These are phyloP conservation scores for Sporophila hypoxantha DNA, from an alignment of 2,113 vertebrate species.

Conservation along the genomic window DNA sequence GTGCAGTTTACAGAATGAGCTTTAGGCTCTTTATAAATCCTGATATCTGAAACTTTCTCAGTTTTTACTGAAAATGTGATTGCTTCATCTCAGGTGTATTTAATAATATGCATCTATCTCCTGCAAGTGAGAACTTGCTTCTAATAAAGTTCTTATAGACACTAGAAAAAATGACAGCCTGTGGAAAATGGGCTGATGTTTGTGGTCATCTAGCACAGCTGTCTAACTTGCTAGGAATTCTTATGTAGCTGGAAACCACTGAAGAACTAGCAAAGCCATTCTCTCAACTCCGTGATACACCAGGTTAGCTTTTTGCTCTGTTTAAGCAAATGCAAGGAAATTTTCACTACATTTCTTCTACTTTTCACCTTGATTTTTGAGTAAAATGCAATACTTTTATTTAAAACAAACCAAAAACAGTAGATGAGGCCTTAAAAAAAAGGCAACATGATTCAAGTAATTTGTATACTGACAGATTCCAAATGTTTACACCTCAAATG, in stretches of 20 bases:
- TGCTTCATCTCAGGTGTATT: constrained; percentile 64
- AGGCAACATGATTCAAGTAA: not conserved
- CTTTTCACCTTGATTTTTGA: constrained; percentile 15
- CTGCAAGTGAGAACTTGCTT: constrained; percentile 8
- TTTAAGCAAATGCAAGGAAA: constrained; percentile 3
- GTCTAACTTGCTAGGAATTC: not conserved
- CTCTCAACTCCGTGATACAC: not conserved
- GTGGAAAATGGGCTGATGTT: not conserved
- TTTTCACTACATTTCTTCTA: constrained; percentile 16
- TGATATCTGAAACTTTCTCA: not conserved
- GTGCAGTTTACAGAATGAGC: constrained; percentile 35
- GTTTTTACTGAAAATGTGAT: constrained; percentile 23
- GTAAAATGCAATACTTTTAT: not conserved
- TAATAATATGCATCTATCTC: constrained; percentile 27
- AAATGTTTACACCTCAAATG: not conserved
- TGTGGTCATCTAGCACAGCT: not conserved
- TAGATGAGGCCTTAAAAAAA: not conserved
- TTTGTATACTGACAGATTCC: not conserved
- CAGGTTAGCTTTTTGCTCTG: constrained; percentile 3
- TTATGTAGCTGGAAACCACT: constrained; percentile 34
- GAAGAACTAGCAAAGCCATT: constrained; percentile 10
- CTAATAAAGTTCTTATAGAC: not conserved
- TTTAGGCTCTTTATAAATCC: constrained; percentile 17
- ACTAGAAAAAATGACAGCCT: not conserved
- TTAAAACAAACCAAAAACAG: constrained; percentile 18